These are phyloP conservation scores for Brienomyrus brachyistius DNA, from an alignment of 2,113 vertebrate genomes.

Conservation along the genomic window DNA sequence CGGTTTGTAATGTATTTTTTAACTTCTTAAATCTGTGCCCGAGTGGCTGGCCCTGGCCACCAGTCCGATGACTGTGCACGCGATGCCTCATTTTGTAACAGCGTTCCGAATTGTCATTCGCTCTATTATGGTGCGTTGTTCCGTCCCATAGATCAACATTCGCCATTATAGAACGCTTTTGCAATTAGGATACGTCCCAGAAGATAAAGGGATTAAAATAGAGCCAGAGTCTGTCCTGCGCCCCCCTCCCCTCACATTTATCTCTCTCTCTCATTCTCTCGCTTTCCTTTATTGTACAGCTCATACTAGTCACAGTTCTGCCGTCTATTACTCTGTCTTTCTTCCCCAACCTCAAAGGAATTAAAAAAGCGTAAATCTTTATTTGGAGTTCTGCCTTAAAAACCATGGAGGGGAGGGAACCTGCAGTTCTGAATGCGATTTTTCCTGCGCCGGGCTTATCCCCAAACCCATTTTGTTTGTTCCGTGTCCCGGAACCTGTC, in stretches of 20 bases:
- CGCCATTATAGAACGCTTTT: constrained; percentile 29
- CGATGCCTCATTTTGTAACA: constrained; percentile 36
- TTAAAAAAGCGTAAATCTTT: background rate
- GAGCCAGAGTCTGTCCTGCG: constrained; percentile 3
- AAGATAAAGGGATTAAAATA: constrained; percentile 17
- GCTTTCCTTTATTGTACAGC: background rate
- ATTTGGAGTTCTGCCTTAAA: background rate
- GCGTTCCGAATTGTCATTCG: constrained; percentile 22
- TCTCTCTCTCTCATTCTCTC: constrained; percentile 28
- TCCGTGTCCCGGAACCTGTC: background rate
- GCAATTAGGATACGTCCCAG: constrained; percentile 38
- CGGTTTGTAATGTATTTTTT: constrained; percentile 21
- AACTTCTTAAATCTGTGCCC: constrained; percentile 13
- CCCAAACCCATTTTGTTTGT: background rate
- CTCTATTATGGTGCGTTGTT: constrained; percentile 26
- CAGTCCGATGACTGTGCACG: constrained; percentile 13
- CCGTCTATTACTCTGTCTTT: background rate
- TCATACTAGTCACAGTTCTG: background rate
- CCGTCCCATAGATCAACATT: constrained; percentile 32
- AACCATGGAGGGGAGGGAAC: background rate
- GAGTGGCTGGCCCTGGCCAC: constrained; percentile 11
- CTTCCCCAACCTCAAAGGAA: background rate
- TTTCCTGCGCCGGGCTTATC: background rate
- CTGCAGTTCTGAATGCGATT: background rate
- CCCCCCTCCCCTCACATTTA: background rate